Evolutionary conservation across 2,888 invertebrate species (phyloP), one percentile per base, ranked within the genome.

Genomic region (Lycia hirtaria): DNA sequence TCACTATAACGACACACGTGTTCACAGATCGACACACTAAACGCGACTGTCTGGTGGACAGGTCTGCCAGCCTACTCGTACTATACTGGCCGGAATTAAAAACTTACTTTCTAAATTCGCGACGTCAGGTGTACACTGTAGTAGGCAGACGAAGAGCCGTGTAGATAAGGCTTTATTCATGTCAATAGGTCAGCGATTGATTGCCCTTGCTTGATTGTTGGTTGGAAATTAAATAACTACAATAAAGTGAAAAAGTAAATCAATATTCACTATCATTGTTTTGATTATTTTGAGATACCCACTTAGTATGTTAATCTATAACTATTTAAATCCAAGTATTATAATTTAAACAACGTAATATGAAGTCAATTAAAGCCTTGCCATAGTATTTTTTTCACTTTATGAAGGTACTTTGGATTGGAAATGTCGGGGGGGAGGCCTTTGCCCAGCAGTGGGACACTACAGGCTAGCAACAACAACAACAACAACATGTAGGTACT

Each of bases 71-170:
- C 83, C 83, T 85, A 83, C 20, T 50, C 48, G 49, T 76, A 77
- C 79, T 79, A 45, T 76, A 77, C 79, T 79, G 75, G 79, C 75
- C 77, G 80, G 81, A 80, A 83, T 80, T 85, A 85, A 85, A 86
- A n/a, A 82, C 80, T 80, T 80, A 81, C 91, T 91, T 91, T 91
- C 91, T 90, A 91, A 87, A 85, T 86, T 85, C 69, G 85, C 87
- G 79, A 76, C 67, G 69, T 65, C 73, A 59, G 56, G 58, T 68
- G 59, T 38, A 55, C 15, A 20, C 17, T 9, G 24, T 44, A 28
- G 26, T 10, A 32, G 48, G 12, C 38, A 30, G 24, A 26, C 38
- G 24, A 20, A 52, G 38, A 30, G 55, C 32, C 45, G 38, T 33
- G 59, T 55, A 37, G 55, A 60, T 45, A 54, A 55, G 47, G 52